A percentile compares a stretch with the other conserved stretches of the same genome.
phyloP scores from a whole-genome alignment of 2,113 vertebrate genomes.

The Pelecanoides urinatrix region DNA sequence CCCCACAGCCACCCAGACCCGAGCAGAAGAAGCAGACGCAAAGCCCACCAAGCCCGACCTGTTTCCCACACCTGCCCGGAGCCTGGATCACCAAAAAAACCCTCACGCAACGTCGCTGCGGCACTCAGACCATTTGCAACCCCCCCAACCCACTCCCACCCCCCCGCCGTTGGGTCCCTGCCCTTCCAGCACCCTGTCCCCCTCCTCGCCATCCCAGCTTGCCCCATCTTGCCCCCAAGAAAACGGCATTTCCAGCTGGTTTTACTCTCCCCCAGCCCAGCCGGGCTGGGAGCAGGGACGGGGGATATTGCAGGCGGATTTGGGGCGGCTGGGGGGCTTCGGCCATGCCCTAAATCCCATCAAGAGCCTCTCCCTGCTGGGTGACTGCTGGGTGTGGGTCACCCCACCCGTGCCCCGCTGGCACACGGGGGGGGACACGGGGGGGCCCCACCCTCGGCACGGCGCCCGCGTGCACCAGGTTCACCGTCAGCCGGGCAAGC shows the following conservation, averaged over 20 bases:
- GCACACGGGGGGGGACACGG: too few species aligned
- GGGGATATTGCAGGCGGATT: not conserved
- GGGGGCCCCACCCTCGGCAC: not conserved
- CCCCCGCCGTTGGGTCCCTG: fast-evolving
- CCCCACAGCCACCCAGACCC: too few species aligned
- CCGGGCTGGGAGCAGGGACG: not conserved
- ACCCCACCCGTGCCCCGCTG: not conserved
- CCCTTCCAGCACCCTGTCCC: not conserved
- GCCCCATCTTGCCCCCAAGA: not conserved
- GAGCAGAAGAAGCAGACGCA: not conserved
- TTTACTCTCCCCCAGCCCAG: not conserved
- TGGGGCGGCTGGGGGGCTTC: not conserved
- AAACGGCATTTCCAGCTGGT: not conserved
- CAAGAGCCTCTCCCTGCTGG: not conserved
- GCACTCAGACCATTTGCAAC: not conserved
- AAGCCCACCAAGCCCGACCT: not conserved
- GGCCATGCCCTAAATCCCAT: not conserved
- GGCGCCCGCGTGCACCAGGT: too few species aligned
- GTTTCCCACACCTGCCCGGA: not conserved
- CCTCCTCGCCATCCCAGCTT: not conserved
- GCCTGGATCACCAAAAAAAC: not conserved
- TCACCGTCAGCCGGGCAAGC: fast-evolving
- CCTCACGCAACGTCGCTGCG: fast-evolving
- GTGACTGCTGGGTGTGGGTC: too few species aligned
- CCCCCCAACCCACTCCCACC: not conserved